phyloP scores from a whole-genome alignment of 2,888 invertebrate species.

The Drosophila colorata region DNA sequence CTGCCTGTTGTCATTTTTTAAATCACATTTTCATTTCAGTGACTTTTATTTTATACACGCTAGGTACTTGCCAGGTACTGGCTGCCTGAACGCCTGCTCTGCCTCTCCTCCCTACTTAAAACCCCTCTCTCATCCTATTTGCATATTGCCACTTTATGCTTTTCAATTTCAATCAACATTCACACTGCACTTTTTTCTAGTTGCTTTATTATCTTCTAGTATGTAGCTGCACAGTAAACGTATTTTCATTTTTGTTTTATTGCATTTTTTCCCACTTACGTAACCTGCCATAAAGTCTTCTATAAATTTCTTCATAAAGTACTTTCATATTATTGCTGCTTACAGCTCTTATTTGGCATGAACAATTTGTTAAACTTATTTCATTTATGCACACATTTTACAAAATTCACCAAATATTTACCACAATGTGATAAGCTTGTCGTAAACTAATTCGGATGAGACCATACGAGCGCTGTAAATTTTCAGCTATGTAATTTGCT shows the following conservation, averaged over 20 bases:
- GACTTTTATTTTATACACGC: slow-evolving; percentile 12
- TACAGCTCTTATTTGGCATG: background rate
- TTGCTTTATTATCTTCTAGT: slow-evolving; percentile 37
- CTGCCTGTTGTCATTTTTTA: slow-evolving; percentile 47
- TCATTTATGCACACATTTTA: too few species aligned
- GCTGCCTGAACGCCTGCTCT: slow-evolving; percentile 4
- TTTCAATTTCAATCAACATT: slow-evolving; percentile 70
- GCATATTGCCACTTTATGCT: slow-evolving; percentile 67
- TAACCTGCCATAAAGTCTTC: slow-evolving; percentile 1
- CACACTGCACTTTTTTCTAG: slow-evolving; percentile 48
- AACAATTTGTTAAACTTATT: background rate
- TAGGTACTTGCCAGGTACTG: slow-evolving; percentile 13
- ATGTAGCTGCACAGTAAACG: slow-evolving; percentile 25
- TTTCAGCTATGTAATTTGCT: too few species aligned
- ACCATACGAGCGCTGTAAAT: too few species aligned
- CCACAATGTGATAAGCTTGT: too few species aligned
- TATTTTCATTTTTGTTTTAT: slow-evolving; percentile 18
- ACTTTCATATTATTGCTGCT: slow-evolving; percentile 19
- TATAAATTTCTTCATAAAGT: background rate
- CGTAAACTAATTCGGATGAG: too few species aligned
- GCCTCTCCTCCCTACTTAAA: background rate
- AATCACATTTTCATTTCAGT: slow-evolving; percentile 64
- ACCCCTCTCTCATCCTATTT: slow-evolving; percentile 10
- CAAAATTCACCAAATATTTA: too few species aligned
- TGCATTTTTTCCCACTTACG: slow-evolving; percentile 12